Evolutionary conservation across 1,140 invertebrate species (phyloP).

Genomic region (Drosophila murphyi): DNA sequence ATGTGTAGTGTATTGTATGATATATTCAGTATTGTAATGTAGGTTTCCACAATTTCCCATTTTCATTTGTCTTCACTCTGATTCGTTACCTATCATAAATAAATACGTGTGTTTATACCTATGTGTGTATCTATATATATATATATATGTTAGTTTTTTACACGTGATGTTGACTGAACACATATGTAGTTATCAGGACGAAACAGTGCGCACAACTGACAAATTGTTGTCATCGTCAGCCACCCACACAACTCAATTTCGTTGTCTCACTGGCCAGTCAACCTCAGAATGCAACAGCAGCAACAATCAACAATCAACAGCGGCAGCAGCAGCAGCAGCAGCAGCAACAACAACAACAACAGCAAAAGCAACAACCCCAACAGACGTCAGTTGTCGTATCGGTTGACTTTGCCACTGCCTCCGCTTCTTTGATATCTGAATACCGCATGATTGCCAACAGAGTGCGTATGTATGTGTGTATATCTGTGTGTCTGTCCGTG

Average conservation of each 20-base stretch:
- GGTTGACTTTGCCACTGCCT: conserved; percentile 3
- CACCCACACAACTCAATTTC: conserved; percentile 33
- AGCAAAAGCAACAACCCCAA: background rate
- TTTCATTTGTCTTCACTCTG: conserved; percentile 26
- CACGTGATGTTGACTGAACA: background rate
- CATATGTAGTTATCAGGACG: conserved; percentile 2
- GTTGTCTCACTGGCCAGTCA: background rate
- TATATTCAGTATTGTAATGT: background rate
- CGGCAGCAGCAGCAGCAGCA: background rate
- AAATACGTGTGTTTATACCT: background rate
- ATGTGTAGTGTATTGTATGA: background rate
- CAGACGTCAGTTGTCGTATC: conserved; percentile 6
- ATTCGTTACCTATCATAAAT: conserved; percentile 19
- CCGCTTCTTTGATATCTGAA: conserved; percentile 54
- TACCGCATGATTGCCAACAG: conserved; percentile 14
- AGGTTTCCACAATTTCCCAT: background rate
- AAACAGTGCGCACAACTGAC: conserved; percentile 1
- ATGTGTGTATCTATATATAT: background rate
- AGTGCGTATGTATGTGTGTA: background rate
- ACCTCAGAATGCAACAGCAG: conserved; percentile 7
- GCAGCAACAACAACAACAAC: no score
- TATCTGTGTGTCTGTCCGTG: no score
- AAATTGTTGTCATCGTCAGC: conserved; percentile 12
- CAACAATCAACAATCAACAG: background rate
- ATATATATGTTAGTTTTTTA: background rate